Evolutionary conservation across 2,888 invertebrate species (phyloP).

Genomic region (Scrobipalpa atriplicella): DNA sequence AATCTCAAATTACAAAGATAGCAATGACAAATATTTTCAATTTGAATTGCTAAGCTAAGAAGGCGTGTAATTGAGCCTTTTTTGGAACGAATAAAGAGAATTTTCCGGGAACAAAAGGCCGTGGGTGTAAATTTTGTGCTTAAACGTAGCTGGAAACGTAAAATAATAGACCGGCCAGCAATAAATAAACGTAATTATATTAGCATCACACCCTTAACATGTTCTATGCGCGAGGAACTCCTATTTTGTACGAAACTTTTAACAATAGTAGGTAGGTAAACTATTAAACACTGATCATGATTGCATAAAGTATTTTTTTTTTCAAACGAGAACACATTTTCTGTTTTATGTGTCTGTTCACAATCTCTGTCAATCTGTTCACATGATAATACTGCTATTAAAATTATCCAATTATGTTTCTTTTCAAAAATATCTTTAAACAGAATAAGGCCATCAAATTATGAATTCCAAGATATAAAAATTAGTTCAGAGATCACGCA

Average conservation of each 20-base stretch:
- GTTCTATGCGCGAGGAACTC: not conserved
- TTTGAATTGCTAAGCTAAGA: slow-evolving; percentile 30
- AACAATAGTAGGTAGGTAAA: no score
- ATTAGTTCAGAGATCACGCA: no score
- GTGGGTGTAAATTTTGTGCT: slow-evolving; percentile 19
- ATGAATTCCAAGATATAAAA: no score
- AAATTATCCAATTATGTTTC: no score
- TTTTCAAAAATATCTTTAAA: no score
- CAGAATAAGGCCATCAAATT: no score
- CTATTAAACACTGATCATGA: no score
- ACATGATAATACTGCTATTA: no score
- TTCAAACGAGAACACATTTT: no score
- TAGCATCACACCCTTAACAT: slow-evolving; percentile 18
- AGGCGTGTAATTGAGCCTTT: slow-evolving; percentile 16
- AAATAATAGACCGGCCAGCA: slow-evolving; percentile 21
- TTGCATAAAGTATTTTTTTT: no score
- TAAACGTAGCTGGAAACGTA: slow-evolving; percentile 14
- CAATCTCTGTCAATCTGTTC: no score
- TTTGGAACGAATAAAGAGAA: slow-evolving; percentile 1
- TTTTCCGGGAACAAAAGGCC: slow-evolving; percentile 12
- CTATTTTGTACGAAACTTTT: not conserved
- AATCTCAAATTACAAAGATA: slow-evolving; percentile 24
- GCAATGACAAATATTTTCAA: slow-evolving; percentile 26
- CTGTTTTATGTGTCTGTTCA: no score
- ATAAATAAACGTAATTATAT: slow-evolving; percentile 24